Conservation (phyloP, 2,797 vertebrate genomes). For the Pogonophryne albipinna region DNA sequence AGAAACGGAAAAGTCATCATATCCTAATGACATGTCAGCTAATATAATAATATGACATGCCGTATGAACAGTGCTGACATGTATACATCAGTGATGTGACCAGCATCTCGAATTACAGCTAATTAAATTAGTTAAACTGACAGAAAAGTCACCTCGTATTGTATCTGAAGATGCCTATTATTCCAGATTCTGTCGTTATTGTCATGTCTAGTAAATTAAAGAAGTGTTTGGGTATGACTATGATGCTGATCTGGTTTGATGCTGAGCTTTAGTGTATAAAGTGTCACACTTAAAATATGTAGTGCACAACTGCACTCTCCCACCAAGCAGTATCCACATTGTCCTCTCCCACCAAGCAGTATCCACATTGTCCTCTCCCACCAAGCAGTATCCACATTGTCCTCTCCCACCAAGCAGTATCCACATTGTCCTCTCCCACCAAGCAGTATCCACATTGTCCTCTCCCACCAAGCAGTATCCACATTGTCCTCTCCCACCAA, state of each 20-base stretch:
- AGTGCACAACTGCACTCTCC: background rate
- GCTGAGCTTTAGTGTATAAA: too few species aligned
- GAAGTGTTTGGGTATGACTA: too few species aligned
- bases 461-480: background rate
- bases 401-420: background rate
- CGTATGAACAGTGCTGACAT: background rate
- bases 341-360: too few species aligned
- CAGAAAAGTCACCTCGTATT: background rate
- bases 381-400: background rate
- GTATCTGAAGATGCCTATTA: background rate
- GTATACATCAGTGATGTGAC: constrained; percentile 14
- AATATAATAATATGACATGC: constrained; percentile 13
- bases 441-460: background rate
- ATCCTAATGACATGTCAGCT: background rate
- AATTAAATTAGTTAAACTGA: background rate
- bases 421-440: background rate
- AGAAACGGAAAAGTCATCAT: constrained; percentile 24
- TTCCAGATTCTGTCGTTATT: too few species aligned
- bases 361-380: background rate
- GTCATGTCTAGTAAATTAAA: too few species aligned
- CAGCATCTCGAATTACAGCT: background rate
- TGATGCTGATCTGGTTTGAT: too few species aligned
- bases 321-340: background rate
- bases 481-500: background rate
- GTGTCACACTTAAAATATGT: too few species aligned